Evolutionary conservation across 1,140 invertebrate species (phyloP), one percentile per base, ranked within the genome.

Genomic region (Microplitis mediator): DNA sequence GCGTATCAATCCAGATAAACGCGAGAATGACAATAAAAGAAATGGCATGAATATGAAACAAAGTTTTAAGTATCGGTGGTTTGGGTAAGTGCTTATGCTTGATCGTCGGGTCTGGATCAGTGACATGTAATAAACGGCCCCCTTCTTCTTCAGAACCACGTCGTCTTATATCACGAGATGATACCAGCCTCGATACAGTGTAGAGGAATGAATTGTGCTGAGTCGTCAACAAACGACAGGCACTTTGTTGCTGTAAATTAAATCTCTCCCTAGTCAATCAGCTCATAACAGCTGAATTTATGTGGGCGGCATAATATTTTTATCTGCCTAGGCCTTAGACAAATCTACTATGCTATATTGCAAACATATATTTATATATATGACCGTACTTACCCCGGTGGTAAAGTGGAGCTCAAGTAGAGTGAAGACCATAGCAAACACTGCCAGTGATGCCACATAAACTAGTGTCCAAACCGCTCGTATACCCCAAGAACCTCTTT

Each of bases 401-500:
- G 82, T 84, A 56, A 82, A 82, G 72, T 85, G 82, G 16, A 83
- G 80, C 77, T 90, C 89, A 2, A 90, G 78, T 13, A 90, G 69
- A 4, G 89, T 89, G 77, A 87, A 89, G 78, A 86, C 88, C 75
- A 89, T 86, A 0, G 89, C 83, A 77, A 89, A 90, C 13, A 87
- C 76, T 14, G 87, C 87, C 4, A 90, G 81, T 11, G 87, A 87
- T 14, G 84, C 78, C 23, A 90, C 86, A 74, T 90, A 91, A 14
- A 89, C 79, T 51, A 89, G 82, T 0, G 89, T 89, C 90, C 90
- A 91, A 39, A 88, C 80, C 3, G 87, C 84, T 78, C 89, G 87
- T 6, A 84, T 83, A 54, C 88, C 84, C 89, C 89, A 90, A 11
- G 82, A 75, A 39, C 86, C 87, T 78, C 82, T 85, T 71, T 84